Conservation (phyloP, 2,888 invertebrate genomes). For the Drosophila borealis region DNA sequence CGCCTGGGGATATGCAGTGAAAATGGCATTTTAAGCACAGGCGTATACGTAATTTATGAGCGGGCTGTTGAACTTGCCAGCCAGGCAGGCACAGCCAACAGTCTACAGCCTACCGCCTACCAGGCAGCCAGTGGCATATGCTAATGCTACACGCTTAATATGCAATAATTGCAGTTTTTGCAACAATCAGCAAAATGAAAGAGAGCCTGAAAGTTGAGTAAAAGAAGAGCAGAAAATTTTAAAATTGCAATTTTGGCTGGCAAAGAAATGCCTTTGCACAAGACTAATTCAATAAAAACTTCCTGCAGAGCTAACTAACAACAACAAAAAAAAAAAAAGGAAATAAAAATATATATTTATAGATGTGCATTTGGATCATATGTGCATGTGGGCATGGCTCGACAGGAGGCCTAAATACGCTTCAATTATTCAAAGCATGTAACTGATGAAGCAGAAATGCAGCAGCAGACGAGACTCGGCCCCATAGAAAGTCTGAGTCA, state of each 20-base stretch:
- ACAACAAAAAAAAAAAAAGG: slow-evolving; percentile 3
- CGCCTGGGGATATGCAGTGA: slow-evolving; percentile 74
- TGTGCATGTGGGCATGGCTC: slow-evolving; percentile 3
- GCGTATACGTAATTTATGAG: slow-evolving; percentile 52
- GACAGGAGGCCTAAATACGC: slow-evolving; percentile 64
- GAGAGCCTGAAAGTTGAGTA: not conserved
- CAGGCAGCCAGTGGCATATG: slow-evolving; percentile 31
- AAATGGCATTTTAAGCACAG: slow-evolving; percentile 63
- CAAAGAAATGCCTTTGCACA: slow-evolving; percentile 30
- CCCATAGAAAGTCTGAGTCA: slow-evolving; percentile 29
- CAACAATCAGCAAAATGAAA: slow-evolving; percentile 47
- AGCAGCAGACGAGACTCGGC: slow-evolving; percentile 44
- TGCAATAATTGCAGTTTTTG: slow-evolving; percentile 64
- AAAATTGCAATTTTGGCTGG: slow-evolving; percentile 24
- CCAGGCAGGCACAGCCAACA: not conserved
- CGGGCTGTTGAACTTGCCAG: slow-evolving; percentile 47
- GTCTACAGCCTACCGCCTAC: not conserved
- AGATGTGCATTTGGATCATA: not conserved
- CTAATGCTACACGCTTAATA: slow-evolving; percentile 59
- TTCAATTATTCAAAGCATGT: slow-evolving; percentile 82
- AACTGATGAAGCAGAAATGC: slow-evolving; percentile 82
- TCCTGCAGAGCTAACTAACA: slow-evolving; percentile 2
- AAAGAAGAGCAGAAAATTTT: slow-evolving; percentile 1
- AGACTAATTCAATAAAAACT: slow-evolving; percentile 44
- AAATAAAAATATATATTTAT: not conserved